Evolutionary conservation across 2,888 invertebrate species (phyloP), one percentile per base, ranked within the genome.

Genomic region (Chelonus formosanus): DNA sequence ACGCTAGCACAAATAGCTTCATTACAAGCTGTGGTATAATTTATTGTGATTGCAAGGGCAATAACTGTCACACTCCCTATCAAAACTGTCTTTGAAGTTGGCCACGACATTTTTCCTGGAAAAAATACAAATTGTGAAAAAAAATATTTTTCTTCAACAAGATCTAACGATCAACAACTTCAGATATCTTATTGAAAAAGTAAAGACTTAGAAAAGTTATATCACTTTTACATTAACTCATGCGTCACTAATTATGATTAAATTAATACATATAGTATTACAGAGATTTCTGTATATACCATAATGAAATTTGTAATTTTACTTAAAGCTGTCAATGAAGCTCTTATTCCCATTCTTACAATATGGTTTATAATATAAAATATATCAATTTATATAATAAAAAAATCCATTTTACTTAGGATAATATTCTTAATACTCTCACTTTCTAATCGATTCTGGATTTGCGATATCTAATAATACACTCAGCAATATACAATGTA

Each of bases 1-100:
- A 96, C 92, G 79, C 96, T 95, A 32, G 95, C 97, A 86, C 98
- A 98, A 64, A 97, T 92, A 36, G 95, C 94, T 86, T 97, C 96
- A 83, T 97, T 97, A 84, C 97, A 97, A 10, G 79, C 84, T 50
- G 75, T 73, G 31, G 78, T 73, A 66, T 72, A 59, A 3, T 73
- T 74, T 48, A 68, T 72, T 50, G 65, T 68, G 40, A 70, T 72
- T 44, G 71, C 63, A 20, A 76, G 67, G 8, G 79, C 60, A 32
- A 78, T 53, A 57, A 75, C 69, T 58, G 70, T 74, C 63, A 73
- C 70, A 34, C 71, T 70, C 57, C 65, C 75, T 58, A 73, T 54
- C 43, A 77, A 53, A 57, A 75, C 67, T 54, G 70, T 59, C 43
- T 70, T 70, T 67, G 20, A 20, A 20, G 20, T 20, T 20, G 2